Percentiles rank a stretch among this genome's conserved stretches.
These are phyloP conservation scores for Phylloscopus whistleri DNA, from an alignment of 2,113 vertebrate genomes.

Conservation along the genomic window DNA sequence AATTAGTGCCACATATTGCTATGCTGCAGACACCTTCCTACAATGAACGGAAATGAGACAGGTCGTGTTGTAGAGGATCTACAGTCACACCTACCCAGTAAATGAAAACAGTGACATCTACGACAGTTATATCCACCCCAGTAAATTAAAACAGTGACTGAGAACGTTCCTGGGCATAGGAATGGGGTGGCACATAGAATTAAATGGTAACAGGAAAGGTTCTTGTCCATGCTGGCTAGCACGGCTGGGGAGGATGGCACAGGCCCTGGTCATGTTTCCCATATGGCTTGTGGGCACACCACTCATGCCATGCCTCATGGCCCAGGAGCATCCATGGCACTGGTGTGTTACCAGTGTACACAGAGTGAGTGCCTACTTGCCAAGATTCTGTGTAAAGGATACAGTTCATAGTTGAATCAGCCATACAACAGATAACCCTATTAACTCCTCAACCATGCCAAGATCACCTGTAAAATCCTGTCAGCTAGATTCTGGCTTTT, in stretches of 20 bases:
- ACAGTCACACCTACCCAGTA: background rate
- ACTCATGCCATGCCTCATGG: accelerated
- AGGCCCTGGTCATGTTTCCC: background rate
- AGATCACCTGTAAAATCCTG: background rate
- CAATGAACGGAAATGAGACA: background rate
- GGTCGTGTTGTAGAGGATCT: background rate
- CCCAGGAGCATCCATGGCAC: background rate
- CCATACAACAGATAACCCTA: background rate
- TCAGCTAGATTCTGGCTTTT: background rate
- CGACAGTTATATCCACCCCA: background rate
- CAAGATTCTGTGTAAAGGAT: background rate
- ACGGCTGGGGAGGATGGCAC: background rate
- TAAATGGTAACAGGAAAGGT: background rate
- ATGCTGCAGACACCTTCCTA: background rate
- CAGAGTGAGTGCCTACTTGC: background rate
- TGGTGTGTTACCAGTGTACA: background rate
- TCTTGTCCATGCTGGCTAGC: background rate
- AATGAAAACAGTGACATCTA: background rate
- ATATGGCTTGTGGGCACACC: background rate
- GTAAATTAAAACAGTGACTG: background rate
- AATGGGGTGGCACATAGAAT: background rate
- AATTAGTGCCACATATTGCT: background rate
- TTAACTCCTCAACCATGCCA: background rate
- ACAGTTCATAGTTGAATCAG: background rate
- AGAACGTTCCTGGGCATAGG: background rate